phyloP scores from a whole-genome alignment of 2,113 vertebrate genomes.

The Athene cunicularia region DNA sequence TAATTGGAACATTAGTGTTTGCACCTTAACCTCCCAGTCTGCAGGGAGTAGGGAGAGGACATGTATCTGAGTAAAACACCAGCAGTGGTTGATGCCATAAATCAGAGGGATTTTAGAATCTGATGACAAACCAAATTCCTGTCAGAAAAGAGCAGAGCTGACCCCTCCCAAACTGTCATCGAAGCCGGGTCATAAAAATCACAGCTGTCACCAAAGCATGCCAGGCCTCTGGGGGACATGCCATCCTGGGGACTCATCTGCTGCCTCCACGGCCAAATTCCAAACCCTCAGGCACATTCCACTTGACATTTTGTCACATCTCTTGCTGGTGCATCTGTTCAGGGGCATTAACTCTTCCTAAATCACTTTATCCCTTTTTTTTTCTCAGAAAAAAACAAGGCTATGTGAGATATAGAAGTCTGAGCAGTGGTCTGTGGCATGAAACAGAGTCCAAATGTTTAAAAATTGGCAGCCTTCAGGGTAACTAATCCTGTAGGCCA shows the following conservation, averaged over 20 bases:
- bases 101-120: slow-evolving; percentile 90
- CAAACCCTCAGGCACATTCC: slow-evolving; percentile 80
- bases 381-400: slow-evolving; percentile 45
- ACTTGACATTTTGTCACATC: slow-evolving; percentile 89
- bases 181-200: slow-evolving; percentile 88
- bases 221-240: slow-evolving; percentile 81
- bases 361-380: slow-evolving; percentile 75
- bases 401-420: background rate
- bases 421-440: background rate
- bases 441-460: background rate
- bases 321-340: slow-evolving; percentile 80
- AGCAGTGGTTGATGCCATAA: slow-evolving; percentile 78
- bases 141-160: slow-evolving; percentile 80
- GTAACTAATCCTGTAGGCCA: background rate
- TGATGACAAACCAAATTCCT: slow-evolving; percentile 90
- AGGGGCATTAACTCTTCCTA: slow-evolving; percentile 77
- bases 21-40: background rate
- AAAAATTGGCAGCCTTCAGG: background rate
- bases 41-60: background rate
- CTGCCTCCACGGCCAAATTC: slow-evolving; percentile 80
- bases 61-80: slow-evolving; percentile 58
- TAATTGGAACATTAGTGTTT: background rate
- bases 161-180: slow-evolving; percentile 84
- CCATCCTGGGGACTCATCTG: slow-evolving; percentile 83
- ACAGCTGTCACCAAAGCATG: slow-evolving; percentile 88